Evolutionary conservation across 2,888 invertebrate species (phyloP), one percentile per base, ranked within the genome.

Genomic region (Rambutsinella grinnellia): DNA sequence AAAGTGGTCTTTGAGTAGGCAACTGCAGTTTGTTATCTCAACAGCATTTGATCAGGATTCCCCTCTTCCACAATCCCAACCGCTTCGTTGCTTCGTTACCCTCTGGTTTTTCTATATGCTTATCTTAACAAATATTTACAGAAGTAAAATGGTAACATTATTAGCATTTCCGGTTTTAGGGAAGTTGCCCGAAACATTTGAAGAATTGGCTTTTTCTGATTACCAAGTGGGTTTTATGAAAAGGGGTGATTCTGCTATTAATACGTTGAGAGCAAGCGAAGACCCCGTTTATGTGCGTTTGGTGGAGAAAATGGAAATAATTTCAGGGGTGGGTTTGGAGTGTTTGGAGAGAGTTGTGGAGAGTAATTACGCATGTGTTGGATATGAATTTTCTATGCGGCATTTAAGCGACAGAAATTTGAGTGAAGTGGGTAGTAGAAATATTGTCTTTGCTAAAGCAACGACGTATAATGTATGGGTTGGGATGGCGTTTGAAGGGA

Each of bases 211-310:
- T n/a, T 70, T 70, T 65, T 76, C 76, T 1, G 60, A 47, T 13
- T 66, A 69, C 15, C 10, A 69, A 69, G 74, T 79, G 10, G 77
- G 76, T 1, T 79, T 79, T 51, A 79, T 79, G 74, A 79, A 79
- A 46, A 76, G 77, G 28, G 79, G 79, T 1, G 79, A 79, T 58
- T 66, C 74, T 2, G 79, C 79, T 2, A 74, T 69, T 17, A 79
- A 79, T 21, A 77, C 79, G 8, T 47, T 79, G 1, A 57, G 56
- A 8, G 74, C 65, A 0, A 76, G 76, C 46, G 74, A 62, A 15
- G 79, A 79, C 27, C 76, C 77, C 1, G 79, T 79, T 3, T 77
- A 77, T 23, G 66, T 70, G n/a, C 76, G 69, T 15, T 28, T 79
- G 1, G 57, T 77, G 1, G 62, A 26, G 2, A 70, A 79, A 74